Evolutionary conservation across 2,797 vertebrate species (phyloP), one percentile per base, ranked within the genome.

Genomic region (Psittacula echo): DNA sequence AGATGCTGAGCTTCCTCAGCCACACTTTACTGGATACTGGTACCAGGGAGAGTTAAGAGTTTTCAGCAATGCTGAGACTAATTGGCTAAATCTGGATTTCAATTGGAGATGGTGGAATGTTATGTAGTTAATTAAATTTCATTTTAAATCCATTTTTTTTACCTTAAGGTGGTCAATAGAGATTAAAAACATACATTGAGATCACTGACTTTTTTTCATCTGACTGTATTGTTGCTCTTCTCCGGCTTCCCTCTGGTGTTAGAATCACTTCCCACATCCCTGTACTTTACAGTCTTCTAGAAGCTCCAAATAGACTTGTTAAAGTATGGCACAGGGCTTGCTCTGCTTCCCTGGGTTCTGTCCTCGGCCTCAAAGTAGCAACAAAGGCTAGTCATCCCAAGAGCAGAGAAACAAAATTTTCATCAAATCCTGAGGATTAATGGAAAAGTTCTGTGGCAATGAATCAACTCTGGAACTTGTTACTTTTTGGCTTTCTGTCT

Each of bases 191-290:
- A 26, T 26, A 78, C 1, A 1, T 42, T 51, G 41, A 60, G 27
- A 85, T 89, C 20, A 50, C 37, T 22, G 39, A 4, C 27, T 48
- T 61, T 90, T 83, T 82, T 65, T 30, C 7, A 34, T 73, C n/a
- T 76, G 68, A 44, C 22, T 73, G 30, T 42, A 87, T 82, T 93
- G 56, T 94, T 90, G 37, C 16, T 93, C 39, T 90, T 81, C 20
- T 84, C 45, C 93, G 70, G 53, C 37, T 94, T 94, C 21, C 26
- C 14, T 95, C 48, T 90, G 65, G 61, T 93, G 84, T 95, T 56
- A 96, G 78, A 92, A 92, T 90, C 92, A 91, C 90, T 93, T 96
- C 77, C 67, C 92, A 73, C 78, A 75, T 94, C 74, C n/a, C 32
- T 87, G 66, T 74, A 58, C 32, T 93, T 96, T 82, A 64, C 68